These are phyloP conservation scores for Bettongia penicillata DNA, from an alignment of 2,113 vertebrate species.

Conservation along the genomic window DNA sequence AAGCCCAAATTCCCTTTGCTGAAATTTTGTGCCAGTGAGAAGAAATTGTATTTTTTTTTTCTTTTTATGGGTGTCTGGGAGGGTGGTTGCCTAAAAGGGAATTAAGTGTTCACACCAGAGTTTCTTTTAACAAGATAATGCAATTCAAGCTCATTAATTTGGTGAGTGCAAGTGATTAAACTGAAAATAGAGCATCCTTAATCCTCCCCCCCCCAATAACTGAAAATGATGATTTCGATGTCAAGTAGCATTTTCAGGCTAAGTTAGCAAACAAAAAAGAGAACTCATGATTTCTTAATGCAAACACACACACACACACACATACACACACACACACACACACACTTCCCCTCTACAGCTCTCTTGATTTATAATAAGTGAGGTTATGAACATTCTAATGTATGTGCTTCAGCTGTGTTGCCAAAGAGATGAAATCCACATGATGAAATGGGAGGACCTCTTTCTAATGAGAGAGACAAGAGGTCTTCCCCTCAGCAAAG, in stretches of 20 bases:
- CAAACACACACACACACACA: background rate
- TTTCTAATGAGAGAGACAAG: slow-evolving; percentile 57
- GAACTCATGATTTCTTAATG: background rate
- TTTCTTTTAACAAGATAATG: slow-evolving; percentile 57
- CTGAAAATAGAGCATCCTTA: slow-evolving; percentile 85
- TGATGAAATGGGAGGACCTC: slow-evolving; percentile 8
- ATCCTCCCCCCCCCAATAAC: slow-evolving; percentile 84
- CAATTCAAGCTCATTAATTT: slow-evolving; percentile 59
- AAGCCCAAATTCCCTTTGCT: background rate
- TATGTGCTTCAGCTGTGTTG: slow-evolving; percentile 64
- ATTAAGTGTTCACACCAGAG: slow-evolving; percentile 16
- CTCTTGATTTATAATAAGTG: slow-evolving; percentile 57
- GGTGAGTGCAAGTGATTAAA: slow-evolving; percentile 74
- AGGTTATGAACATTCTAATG: slow-evolving; percentile 31
- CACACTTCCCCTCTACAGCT: slow-evolving; percentile 20
- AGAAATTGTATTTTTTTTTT: background rate
- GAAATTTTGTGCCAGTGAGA: slow-evolving; percentile 34
- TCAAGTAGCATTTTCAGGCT: slow-evolving; percentile 82
- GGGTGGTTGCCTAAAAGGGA: slow-evolving; percentile 39
- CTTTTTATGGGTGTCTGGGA: slow-evolving; percentile 22
- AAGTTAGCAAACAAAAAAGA: background rate
- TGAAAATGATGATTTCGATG: slow-evolving; percentile 80
- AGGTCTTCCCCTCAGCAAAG: slow-evolving; percentile 41
- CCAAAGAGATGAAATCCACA: slow-evolving; percentile 62
- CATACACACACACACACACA: background rate